A percentile compares a stretch with the other conserved stretches of the same genome.
Evolutionary conservation across 2,113 vertebrate species (phyloP).

Genomic region (Seriola dumerili): DNA sequence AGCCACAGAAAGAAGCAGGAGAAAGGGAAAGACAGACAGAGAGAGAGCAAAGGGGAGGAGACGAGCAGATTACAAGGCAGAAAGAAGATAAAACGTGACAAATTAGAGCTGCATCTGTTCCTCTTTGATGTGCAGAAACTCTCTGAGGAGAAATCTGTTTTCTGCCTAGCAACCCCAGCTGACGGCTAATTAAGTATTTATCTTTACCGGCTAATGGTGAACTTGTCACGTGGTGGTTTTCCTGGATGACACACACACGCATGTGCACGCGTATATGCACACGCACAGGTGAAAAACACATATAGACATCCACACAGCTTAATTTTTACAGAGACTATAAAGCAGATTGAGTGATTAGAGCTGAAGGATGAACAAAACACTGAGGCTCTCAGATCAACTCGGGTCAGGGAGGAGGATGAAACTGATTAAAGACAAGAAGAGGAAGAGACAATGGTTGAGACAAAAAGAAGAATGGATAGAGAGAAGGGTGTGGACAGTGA

Average conservation of each 20-base stretch:
- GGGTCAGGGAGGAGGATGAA: constrained; percentile 29
- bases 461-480: not conserved
- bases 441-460: constrained; percentile 29
- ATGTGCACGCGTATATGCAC: constrained; percentile 9
- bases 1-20: constrained; percentile 43
- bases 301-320: not conserved
- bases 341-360: constrained; percentile 52
- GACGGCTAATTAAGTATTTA: constrained; percentile 61
- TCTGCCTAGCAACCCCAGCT: constrained; percentile 64
- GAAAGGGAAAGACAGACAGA: constrained; percentile 30
- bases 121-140: constrained; percentile 63
- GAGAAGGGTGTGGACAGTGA: constrained; percentile 20
- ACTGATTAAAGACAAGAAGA: constrained; percentile 53
- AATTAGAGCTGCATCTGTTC: constrained; percentile 60
- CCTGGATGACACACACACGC: not conserved
- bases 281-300: not conserved
- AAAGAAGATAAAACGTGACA: constrained; percentile 68
- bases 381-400: constrained; percentile 19
- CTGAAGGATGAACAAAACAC: constrained; percentile 34
- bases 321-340: constrained; percentile 23
- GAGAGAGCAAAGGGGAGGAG: constrained; percentile 54
- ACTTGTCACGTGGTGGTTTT: constrained; percentile 21
- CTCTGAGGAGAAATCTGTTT: constrained; percentile 34
- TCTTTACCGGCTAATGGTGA: constrained; percentile 52
- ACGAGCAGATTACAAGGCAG: constrained; percentile 64